Evolutionary conservation across 2,888 invertebrate species (phyloP).

Genomic region (Prionchulus punctatus): DNA sequence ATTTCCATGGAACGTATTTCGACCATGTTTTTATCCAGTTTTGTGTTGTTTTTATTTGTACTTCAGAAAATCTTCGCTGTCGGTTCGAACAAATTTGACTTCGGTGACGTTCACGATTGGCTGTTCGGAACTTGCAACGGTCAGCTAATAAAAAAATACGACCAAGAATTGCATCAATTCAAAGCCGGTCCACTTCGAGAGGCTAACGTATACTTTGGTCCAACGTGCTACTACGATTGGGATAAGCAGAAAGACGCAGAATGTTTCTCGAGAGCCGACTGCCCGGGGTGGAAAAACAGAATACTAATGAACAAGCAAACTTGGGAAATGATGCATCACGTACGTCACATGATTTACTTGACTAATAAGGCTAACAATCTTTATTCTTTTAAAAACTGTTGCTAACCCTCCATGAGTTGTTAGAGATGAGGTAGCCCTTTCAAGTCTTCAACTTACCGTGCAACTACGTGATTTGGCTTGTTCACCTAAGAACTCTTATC

Average conservation of each 20-base stretch:
- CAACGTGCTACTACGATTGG: conserved; percentile 17
- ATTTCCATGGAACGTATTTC: background rate
- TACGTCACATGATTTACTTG: conserved; percentile 13
- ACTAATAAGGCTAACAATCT: no score
- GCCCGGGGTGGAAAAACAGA: conserved; percentile 21
- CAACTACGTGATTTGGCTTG: no score
- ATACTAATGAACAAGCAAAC: conserved; percentile 19
- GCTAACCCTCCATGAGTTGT: no score
- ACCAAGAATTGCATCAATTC: conserved; percentile 18
- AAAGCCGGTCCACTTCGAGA: conserved; percentile 17
- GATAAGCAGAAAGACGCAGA: conserved; percentile 15
- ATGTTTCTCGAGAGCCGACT: conserved; percentile 18
- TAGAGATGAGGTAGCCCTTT: no score
- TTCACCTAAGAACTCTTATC: no score
- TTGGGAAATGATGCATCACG: conserved; percentile 20
- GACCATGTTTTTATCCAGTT: background rate
- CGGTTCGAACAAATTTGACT: conserved; percentile 19
- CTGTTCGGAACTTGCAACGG: conserved; percentile 21
- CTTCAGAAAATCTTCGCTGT: conserved; percentile 17
- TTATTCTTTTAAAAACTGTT: no score
- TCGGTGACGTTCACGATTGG: conserved; percentile 22
- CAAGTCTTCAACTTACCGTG: no score
- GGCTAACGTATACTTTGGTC: conserved; percentile 21
- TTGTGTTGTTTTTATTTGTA: background rate
- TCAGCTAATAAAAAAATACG: conserved; percentile 21